Evolutionary conservation across 2,888 invertebrate genomes (phyloP).

Genomic region (Pteria penguin): DNA sequence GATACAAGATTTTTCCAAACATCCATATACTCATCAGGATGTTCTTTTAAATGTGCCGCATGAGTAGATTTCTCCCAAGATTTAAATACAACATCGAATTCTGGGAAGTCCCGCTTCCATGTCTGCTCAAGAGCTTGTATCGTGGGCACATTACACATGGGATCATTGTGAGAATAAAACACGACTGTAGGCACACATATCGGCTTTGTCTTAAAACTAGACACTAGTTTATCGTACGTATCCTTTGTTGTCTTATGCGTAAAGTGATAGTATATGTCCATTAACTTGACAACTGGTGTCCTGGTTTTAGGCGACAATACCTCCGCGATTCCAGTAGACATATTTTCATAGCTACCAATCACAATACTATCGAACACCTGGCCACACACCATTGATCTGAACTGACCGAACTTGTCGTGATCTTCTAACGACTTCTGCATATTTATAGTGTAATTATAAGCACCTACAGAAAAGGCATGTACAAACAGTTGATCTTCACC

Average conservation of each 20-base stretch:
- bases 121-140: slow-evolving; percentile 48
- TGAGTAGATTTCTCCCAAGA: slow-evolving; percentile 56
- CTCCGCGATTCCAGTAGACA: slow-evolving; percentile 57
- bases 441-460: slow-evolving; percentile 58
- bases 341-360: slow-evolving; percentile 56
- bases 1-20: slow-evolving; percentile 41
- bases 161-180: slow-evolving; percentile 56
- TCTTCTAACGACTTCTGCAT: slow-evolving; percentile 25
- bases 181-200: slow-evolving; percentile 51
- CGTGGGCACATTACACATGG: slow-evolving; percentile 52
- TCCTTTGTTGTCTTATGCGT: slow-evolving; percentile 54
- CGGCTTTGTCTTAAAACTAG: slow-evolving; percentile 49
- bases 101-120: slow-evolving; percentile 43
- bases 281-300: slow-evolving; percentile 25
- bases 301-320: slow-evolving; percentile 39
- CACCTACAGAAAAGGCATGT: slow-evolving; percentile 64
- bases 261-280: slow-evolving; percentile 49
- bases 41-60: slow-evolving; percentile 54
- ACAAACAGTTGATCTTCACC: slow-evolving; percentile 44
- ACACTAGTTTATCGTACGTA: slow-evolving; percentile 51
- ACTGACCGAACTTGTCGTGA: slow-evolving; percentile 36
- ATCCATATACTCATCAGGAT: slow-evolving; percentile 51
- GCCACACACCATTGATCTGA: slow-evolving; percentile 49
- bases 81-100: slow-evolving; percentile 39
- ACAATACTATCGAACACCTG: slow-evolving; percentile 66